Conservation (phyloP, 1,140 invertebrate genomes). For the Drosophila equinoxialis region DNA sequence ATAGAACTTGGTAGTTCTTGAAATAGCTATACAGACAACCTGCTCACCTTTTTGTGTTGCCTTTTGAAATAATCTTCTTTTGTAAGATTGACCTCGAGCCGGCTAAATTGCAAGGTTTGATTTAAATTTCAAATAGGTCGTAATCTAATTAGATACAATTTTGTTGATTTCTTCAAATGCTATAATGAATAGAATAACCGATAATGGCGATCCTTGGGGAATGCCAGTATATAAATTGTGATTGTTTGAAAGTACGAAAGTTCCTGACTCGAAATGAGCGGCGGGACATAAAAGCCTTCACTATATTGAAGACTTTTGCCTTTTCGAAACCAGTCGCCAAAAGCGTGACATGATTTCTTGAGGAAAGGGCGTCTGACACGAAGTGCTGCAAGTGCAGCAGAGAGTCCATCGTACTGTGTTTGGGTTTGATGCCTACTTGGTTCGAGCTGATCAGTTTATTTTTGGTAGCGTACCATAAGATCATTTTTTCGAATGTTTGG, state of each 20-base stretch:
- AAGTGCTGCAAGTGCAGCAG: constrained; percentile 34
- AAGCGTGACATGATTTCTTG: constrained; percentile 29
- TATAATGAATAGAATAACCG: constrained; percentile 6
- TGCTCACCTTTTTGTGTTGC: too few species aligned
- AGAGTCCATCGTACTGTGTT: constrained; percentile 27
- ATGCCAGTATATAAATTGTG: constrained; percentile 4
- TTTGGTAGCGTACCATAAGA: constrained; percentile 3
- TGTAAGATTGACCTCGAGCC: too few species aligned
- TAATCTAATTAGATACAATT: background rate
- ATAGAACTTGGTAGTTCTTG: too few species aligned
- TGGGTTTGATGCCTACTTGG: background rate
- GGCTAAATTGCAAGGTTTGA: too few species aligned
- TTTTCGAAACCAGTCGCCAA: constrained; percentile 31
- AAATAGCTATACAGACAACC: too few species aligned
- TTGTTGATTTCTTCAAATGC: constrained; percentile 24
- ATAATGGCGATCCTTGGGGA: constrained; percentile 10
- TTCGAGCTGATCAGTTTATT: constrained; percentile 2
- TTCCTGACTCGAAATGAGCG: constrained; percentile 16
- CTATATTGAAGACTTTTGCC: constrained; percentile 3
- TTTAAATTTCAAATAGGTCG: too few species aligned
- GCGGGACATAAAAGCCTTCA: constrained; percentile 6
- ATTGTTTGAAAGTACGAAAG: constrained; percentile 1
- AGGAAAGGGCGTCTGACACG: constrained; percentile 26
- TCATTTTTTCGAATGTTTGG: constrained; percentile 15
- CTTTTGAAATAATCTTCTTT: too few species aligned